These are phyloP conservation scores for Drosophila hamatofila DNA, from an alignment of 2,888 invertebrate genomes.

Conservation along the genomic window DNA sequence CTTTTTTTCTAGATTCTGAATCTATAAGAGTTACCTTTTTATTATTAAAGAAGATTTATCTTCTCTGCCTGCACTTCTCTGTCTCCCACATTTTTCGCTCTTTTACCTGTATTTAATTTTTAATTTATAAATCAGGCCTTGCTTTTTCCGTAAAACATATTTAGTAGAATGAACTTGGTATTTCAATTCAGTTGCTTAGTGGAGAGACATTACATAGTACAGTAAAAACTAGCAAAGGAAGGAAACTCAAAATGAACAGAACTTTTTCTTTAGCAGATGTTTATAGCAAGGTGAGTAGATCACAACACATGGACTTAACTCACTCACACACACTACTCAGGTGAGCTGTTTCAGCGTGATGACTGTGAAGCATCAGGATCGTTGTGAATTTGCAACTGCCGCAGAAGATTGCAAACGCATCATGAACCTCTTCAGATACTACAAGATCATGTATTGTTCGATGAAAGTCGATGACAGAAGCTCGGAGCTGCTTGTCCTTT, in stretches of 20 bases:
- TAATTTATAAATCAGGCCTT: not conserved
- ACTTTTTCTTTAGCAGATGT: not conserved
- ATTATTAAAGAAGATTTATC: no score
- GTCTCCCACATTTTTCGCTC: no score
- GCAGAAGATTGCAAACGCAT: not conserved
- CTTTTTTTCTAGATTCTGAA: no score
- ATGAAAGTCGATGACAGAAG: not conserved
- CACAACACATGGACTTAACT: no score
- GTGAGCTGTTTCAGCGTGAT: conserved; percentile 9
- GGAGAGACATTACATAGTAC: no score
- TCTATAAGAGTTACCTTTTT: no score
- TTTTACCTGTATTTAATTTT: not conserved
- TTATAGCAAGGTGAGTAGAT: not conserved
- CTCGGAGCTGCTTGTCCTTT: not conserved
- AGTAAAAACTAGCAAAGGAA: not conserved
- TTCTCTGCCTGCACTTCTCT: no score
- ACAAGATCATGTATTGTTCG: not conserved
- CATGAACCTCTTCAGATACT: conserved; percentile 5
- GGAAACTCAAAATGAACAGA: not conserved
- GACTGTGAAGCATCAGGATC: not conserved
- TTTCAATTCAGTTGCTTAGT: not conserved
- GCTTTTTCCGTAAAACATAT: not conserved
- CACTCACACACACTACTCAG: not conserved
- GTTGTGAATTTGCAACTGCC: not conserved
- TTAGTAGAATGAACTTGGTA: not conserved